Conservation (phyloP, 2,888 invertebrate species). For the Lasioglossum villosulum region DNA sequence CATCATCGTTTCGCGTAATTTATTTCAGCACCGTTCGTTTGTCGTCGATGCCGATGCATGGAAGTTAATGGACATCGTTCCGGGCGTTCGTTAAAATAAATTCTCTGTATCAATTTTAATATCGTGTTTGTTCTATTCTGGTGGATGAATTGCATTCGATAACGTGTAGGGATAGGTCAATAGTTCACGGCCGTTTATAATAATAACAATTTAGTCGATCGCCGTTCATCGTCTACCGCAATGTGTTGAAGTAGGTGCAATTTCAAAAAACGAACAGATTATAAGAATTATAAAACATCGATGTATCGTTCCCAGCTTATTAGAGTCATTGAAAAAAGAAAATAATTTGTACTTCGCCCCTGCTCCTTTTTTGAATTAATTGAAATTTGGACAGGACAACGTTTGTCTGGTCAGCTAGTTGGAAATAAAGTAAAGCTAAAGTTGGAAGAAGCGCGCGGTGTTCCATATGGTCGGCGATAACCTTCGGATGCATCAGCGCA, state of each 20-base stretch:
- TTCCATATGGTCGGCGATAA: not conserved
- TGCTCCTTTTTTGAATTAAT: too few species aligned
- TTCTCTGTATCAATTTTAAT: not conserved
- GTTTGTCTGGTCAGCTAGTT: too few species aligned
- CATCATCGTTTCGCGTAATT: conserved; percentile 1
- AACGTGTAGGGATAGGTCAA: not conserved
- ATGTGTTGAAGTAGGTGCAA: not conserved
- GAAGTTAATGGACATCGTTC: not conserved
- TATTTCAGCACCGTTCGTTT: not conserved
- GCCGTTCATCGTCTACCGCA: not conserved
- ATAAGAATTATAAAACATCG: not conserved
- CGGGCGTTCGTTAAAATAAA: not conserved
- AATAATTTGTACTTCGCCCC: not conserved
- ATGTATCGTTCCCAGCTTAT: not conserved
- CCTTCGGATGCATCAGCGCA: not conserved
- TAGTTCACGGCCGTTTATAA: not conserved
- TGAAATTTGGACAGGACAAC: too few species aligned
- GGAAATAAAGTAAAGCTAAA: not conserved
- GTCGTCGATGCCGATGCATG: not conserved
- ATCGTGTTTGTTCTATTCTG: not conserved
- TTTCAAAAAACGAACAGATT: not conserved
- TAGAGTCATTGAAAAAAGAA: not conserved
- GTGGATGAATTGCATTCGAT: not conserved
- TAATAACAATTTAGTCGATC: not conserved
- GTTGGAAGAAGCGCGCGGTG: not conserved